Evolutionary conservation across 2,113 vertebrate species (phyloP), one percentile per base, ranked within the genome.

Genomic region (Trematocara nigrifrons): DNA sequence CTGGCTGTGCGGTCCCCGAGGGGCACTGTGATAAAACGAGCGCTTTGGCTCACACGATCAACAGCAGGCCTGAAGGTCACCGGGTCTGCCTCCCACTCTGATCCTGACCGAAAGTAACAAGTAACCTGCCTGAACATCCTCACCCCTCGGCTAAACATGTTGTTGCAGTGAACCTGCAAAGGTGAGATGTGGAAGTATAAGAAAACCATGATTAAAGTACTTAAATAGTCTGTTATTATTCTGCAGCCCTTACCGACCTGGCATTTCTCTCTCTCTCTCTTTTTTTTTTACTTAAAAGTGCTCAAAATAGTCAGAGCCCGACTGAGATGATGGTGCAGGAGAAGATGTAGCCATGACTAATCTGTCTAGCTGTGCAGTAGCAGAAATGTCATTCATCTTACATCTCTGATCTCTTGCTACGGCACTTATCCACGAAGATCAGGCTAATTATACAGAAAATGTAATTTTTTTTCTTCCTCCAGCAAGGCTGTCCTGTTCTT

Each of bases 161-260:
- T 99, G 91, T 97, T 99, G 91, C 98, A 99, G 91, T 99, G 99
- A 74, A 99, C 98, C 99, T 99, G 94, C 6, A 77, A 45, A 33
- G 35, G 47, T 10, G 9, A 51, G 71, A 76, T 76, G 29, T 7
- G 29, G 0, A 76, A 51, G 45, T 49, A 74, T 49, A 74, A 47
- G 82, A 7, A 76, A 40, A 49, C 4, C 6, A 40, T 15, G 11
- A 77, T 61, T 11, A 15, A 61, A 82, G 11, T 54, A 51, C 15
- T 12, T 18, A 33, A 49, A 76, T 76, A 31, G 42, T 49, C 8
- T 7, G 22, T 51, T 12, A 51, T 49, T n/a, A 31, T 76, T 47
- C 71, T 49, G 10, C 15, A 76, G 15, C 26, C 4, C 69, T 74
- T 47, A 20, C 11, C 7, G 11, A 45, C 59, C 42, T 40, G 10